phyloP scores from a whole-genome alignment of 1,140 invertebrate genomes.

The Hyles vespertilio region DNA sequence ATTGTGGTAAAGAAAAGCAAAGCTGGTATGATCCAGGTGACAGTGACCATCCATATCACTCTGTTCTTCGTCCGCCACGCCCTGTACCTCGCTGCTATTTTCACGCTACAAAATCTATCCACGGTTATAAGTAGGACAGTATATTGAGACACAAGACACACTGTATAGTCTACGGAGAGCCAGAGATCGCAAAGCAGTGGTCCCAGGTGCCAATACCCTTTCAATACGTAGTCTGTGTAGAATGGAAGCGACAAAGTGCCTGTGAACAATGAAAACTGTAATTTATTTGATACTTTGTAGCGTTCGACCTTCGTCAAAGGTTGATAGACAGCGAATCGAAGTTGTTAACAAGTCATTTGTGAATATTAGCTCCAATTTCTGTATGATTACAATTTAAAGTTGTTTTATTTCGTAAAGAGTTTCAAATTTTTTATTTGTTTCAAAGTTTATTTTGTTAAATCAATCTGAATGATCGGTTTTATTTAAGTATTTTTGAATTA shows the following conservation, averaged over 20 bases:
- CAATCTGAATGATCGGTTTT: too few species aligned
- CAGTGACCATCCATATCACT: conserved; percentile 94
- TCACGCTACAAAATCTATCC: conserved; percentile 99
- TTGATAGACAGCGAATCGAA: neutral
- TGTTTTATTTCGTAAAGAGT: too few species aligned
- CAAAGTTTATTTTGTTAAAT: too few species aligned
- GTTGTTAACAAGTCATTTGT: too few species aligned
- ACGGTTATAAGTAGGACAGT: conserved; percentile 99
- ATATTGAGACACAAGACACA: conserved; percentile 99
- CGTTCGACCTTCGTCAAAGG: neutral
- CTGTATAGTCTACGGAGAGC: conserved; percentile 99
- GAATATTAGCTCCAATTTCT: too few species aligned
- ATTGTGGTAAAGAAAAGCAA: conserved; percentile 98
- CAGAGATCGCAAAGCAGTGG: conserved; percentile 98
- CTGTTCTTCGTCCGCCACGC: conserved; percentile 97
- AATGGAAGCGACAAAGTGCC: conserved; percentile 96
- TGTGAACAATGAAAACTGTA: conserved; percentile 71
- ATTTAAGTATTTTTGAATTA: too few species aligned
- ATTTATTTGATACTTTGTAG: neutral
- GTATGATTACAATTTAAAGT: too few species aligned
- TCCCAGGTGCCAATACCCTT: conserved; percentile 97
- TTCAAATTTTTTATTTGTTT: too few species aligned
- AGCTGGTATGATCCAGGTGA: conserved; percentile 98
- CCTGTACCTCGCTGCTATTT: conserved; percentile 98
- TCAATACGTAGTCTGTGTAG: conserved; percentile 96